phyloP scores from a whole-genome alignment of 2,113 vertebrate genomes.

The Synchiropus splendidus region DNA sequence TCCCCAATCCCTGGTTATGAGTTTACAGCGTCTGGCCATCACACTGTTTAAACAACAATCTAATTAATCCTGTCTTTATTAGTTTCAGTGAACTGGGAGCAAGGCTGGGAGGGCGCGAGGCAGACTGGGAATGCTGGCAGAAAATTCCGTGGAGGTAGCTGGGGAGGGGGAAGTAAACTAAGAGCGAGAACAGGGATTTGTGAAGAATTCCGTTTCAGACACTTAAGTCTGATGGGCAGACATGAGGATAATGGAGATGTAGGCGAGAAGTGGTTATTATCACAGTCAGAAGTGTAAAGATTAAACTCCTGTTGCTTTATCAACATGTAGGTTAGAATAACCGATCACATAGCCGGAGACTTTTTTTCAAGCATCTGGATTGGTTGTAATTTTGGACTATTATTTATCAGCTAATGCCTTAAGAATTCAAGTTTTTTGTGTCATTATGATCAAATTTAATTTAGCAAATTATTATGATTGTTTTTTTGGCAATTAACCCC shows the following conservation, averaged over 20 bases:
- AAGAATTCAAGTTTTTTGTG: too few relatives aligned
- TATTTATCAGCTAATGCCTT: too few relatives aligned
- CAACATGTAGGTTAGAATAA: too few relatives aligned
- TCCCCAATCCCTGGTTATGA: conserved; percentile 86
- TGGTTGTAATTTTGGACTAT: too few relatives aligned
- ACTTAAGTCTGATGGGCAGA: conserved; percentile 47
- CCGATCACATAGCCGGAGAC: too few relatives aligned
- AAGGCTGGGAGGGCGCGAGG: conserved; percentile 60
- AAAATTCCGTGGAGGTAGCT: conserved; percentile 48
- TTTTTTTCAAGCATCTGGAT: too few relatives aligned
- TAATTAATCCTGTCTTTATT: conserved; percentile 93
- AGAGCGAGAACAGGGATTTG: conserved; percentile 59
- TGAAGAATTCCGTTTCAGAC: conserved; percentile 57
- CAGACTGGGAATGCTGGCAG: conserved; percentile 72
- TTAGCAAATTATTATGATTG: too few relatives aligned
- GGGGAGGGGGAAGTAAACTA: conserved; percentile 39
- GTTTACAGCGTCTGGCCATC: conserved; percentile 82
- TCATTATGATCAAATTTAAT: too few relatives aligned
- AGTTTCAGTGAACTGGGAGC: conserved; percentile 76
- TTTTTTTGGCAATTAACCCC: too few relatives aligned
- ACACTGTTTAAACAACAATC: conserved; percentile 88
- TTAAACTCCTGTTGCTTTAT: too few relatives aligned
- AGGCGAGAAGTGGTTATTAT: conserved; percentile 8
- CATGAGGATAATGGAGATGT: conserved; percentile 39
- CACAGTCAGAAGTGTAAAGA: neutral